These are phyloP conservation scores for Poeciliopsis turneri DNA, from an alignment of 2,797 vertebrate species.

Conservation along the genomic window DNA sequence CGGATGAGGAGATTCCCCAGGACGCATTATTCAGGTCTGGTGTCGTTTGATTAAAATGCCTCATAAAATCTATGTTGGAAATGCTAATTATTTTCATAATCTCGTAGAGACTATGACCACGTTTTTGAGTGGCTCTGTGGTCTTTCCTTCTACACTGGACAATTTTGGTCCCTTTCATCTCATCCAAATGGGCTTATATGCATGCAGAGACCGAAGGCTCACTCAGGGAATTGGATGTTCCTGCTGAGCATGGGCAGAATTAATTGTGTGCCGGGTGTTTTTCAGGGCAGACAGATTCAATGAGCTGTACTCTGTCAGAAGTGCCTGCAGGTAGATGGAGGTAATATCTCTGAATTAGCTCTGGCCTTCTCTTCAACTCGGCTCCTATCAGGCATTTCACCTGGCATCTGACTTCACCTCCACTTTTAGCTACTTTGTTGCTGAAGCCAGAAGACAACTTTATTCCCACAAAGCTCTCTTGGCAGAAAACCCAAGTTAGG, in stretches of 20 bases:
- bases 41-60: too few relatives aligned
- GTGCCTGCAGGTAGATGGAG: constrained; percentile 45
- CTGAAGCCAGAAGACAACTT: constrained; percentile 18
- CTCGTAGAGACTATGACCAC: too few relatives aligned
- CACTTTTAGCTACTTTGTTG: constrained; percentile 36
- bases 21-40: too few relatives aligned
- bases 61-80: too few relatives aligned
- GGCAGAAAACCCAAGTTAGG: constrained; percentile 5
- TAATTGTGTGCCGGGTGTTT: constrained; percentile 43
- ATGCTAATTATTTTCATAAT: too few relatives aligned
- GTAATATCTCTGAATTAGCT: constrained; percentile 27
- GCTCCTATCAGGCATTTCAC: constrained; percentile 36
- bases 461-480: constrained; percentile 10
- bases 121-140: constrained; percentile 4
- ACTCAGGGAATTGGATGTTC: constrained; percentile 60
- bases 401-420: constrained; percentile 48
- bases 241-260: constrained; percentile 58
- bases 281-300: constrained; percentile 29
- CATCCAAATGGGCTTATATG: constrained; percentile 49
- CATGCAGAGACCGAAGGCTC: constrained; percentile 47
- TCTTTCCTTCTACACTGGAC: constrained; percentile 43
- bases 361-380: constrained; percentile 53
- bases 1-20: neutral
- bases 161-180: constrained; percentile 61
- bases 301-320: constrained; percentile 35